A percentile compares a stretch with the other conserved stretches of the same genome.
phyloP scores from a whole-genome alignment of 2,888 invertebrate species.

The Scotopteryx bipunctaria region DNA sequence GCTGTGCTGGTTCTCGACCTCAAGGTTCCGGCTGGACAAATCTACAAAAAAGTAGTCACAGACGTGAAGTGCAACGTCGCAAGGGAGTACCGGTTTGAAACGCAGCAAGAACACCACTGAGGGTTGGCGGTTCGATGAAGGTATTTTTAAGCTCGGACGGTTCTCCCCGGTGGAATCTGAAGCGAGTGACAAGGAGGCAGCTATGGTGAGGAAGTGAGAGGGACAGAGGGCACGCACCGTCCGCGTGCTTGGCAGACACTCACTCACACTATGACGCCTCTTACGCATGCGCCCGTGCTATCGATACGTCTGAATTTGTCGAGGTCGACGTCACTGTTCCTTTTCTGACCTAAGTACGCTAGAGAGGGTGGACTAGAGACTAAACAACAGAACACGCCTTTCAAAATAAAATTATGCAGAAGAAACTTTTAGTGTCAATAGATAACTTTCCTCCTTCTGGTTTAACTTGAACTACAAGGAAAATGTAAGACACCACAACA shows the following conservation, averaged over 20 bases:
- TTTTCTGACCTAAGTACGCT: constrained; percentile 63
- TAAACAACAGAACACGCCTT: constrained; percentile 1
- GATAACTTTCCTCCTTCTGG: too few species aligned
- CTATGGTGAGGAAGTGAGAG: constrained; percentile 59
- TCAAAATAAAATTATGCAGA: constrained; percentile 10
- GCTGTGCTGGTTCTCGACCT: constrained; percentile 41
- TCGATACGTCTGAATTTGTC: constrained; percentile 63
- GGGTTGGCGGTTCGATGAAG: constrained; percentile 60
- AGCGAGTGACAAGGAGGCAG: constrained; percentile 52
- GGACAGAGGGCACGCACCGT: constrained; percentile 64
- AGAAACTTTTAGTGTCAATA: too few species aligned
- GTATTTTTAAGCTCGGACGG: constrained; percentile 77
- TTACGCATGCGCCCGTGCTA: constrained; percentile 74
- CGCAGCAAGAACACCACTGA: constrained; percentile 74
- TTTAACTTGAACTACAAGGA: too few species aligned
- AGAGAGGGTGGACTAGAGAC: constrained; percentile 34
- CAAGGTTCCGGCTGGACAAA: constrained; percentile 51
- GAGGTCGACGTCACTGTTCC: constrained; percentile 65
- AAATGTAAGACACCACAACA: too few species aligned
- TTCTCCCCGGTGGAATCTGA: constrained; percentile 60
- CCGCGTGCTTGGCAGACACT: constrained; percentile 71
- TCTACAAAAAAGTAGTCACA: constrained; percentile 66
- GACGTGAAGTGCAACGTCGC: constrained; percentile 52
- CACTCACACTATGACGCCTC: constrained; percentile 61
- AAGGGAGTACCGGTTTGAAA: constrained; percentile 53